These are phyloP conservation scores for Halictus ligatus DNA, from an alignment of 2,888 invertebrate genomes.

Conservation along the genomic window DNA sequence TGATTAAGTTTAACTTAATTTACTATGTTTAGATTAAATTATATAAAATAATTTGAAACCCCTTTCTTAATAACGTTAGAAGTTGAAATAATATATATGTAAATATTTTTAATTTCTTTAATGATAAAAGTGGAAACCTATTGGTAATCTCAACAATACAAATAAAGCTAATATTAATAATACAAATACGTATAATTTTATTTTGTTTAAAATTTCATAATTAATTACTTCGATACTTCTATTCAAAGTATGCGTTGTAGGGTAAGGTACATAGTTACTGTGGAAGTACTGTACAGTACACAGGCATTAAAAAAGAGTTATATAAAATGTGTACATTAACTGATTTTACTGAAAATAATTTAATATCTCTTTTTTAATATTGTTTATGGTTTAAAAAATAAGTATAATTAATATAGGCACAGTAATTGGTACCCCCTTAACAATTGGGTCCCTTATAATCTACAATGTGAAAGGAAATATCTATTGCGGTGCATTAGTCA, in stretches of 20 bases:
- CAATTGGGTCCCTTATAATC: too few relatives aligned
- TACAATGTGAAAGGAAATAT: not conserved
- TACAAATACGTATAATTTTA: not conserved
- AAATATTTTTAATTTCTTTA: not conserved
- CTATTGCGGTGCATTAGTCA: conserved; percentile 37
- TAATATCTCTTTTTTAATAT: too few relatives aligned
- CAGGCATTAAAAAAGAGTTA: too few relatives aligned
- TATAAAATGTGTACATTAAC: too few relatives aligned
- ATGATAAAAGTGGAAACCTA: not conserved
- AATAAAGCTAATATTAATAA: not conserved
- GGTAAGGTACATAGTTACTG: too few relatives aligned
- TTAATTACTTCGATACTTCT: not conserved
- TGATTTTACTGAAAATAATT: too few relatives aligned
- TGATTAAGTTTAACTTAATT: not conserved
- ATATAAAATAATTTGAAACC: not conserved
- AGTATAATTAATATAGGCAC: too few relatives aligned
- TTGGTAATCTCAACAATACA: not conserved
- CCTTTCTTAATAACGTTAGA: not conserved
- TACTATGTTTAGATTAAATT: too few relatives aligned
- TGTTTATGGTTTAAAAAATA: too few relatives aligned
- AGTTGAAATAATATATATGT: not conserved
- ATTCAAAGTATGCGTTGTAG: not conserved
- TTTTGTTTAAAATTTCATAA: not conserved
- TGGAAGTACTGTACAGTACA: too few relatives aligned
- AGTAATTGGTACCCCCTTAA: too few relatives aligned